These are phyloP conservation scores for Alcedo atthis DNA, from an alignment of 2,797 vertebrate species.

Conservation along the genomic window DNA sequence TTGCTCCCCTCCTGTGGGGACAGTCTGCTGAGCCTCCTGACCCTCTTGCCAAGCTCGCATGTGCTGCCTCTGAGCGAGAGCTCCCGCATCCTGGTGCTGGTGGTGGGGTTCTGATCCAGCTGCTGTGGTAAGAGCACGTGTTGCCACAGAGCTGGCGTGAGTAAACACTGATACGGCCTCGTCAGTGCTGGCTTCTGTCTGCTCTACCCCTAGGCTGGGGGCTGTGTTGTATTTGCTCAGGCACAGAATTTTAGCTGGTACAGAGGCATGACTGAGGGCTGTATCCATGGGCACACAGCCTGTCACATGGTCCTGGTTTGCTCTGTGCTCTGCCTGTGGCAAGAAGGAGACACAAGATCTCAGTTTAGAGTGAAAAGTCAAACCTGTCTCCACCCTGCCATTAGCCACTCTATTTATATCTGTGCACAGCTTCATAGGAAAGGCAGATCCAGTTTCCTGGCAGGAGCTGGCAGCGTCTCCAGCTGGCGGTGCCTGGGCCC, in stretches of 20 bases:
- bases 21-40: not conserved
- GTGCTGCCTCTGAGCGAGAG: conserved; percentile 72
- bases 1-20: not conserved
- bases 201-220: conserved; percentile 62
- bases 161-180: conserved; percentile 89
- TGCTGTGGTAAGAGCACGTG: conserved; percentile 67
- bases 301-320: fast-evolving
- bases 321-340: not conserved
- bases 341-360: not conserved
- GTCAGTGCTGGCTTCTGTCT: conserved; percentile 92
- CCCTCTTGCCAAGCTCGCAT: conserved; percentile 56
- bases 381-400: not conserved
- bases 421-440: conserved; percentile 2
- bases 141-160: conserved; percentile 69
- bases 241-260: not conserved
- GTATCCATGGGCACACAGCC: not conserved
- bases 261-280: not conserved
- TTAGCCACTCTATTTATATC: conserved; percentile 25
- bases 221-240: conserved; percentile 21
- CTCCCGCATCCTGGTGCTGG: conserved; percentile 74
- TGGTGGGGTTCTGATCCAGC: conserved; percentile 73
- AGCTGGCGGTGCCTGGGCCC: not conserved
- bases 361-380: not conserved
- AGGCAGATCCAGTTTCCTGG: not conserved
- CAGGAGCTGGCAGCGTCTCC: not conserved